Conservation (phyloP, 35 echinoderm and acorn worm species). For the Holothuria glaberrima region DNA sequence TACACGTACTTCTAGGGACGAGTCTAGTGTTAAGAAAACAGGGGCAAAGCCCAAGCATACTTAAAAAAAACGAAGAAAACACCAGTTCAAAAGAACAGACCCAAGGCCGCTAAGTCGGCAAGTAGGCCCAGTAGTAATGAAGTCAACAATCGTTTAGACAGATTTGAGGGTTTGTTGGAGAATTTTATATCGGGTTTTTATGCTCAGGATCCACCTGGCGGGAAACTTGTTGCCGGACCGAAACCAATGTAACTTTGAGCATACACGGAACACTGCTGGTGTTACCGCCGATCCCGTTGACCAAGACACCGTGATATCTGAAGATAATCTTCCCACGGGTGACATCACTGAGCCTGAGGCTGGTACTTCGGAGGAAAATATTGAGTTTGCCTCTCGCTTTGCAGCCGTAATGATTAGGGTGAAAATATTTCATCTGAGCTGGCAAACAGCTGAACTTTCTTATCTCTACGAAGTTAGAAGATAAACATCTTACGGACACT, state of each 20-base stretch:
- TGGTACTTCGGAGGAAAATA: background rate
- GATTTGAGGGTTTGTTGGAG: background rate
- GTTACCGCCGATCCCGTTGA: too few relatives aligned
- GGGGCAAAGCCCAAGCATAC: too few relatives aligned
- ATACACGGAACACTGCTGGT: too few relatives aligned
- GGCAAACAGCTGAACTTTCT: background rate
- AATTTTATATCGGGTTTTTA: too few relatives aligned
- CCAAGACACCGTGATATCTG: too few relatives aligned
- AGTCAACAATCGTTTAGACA: background rate
- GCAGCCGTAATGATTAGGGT: background rate
- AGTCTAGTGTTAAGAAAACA: too few relatives aligned
- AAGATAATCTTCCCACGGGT: too few relatives aligned
- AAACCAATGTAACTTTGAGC: too few relatives aligned
- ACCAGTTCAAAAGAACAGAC: conserved; percentile 5
- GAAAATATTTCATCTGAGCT: background rate
- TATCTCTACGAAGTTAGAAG: background rate
- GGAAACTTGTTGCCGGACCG: too few relatives aligned
- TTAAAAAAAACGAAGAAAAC: too few relatives aligned
- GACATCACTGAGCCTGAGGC: background rate
- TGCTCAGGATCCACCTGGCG: too few relatives aligned
- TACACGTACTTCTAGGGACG: too few relatives aligned
- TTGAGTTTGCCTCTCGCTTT: background rate
- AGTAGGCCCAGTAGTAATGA: background rate
- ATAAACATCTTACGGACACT: conserved; percentile 3
- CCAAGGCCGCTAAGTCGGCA: background rate